Base-by-base conservation (phyloP, 2,888 invertebrate genomes). In the Neuroscelio doddi region DNA sequence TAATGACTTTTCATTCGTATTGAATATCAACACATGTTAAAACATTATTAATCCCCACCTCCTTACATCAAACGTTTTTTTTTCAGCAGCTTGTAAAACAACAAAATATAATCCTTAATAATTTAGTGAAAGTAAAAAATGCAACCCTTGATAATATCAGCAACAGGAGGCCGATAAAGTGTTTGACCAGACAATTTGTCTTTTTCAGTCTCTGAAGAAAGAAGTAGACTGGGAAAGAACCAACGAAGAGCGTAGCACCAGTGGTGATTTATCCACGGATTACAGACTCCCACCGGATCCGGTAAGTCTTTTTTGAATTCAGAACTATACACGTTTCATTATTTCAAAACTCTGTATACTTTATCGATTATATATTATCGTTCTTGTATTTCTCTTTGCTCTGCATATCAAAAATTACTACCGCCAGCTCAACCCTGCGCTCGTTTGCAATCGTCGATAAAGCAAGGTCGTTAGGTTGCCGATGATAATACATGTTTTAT, bases 141-240 rank as follows among this genome's bases (percentile, higher is more conserved):
- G n/a, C n/a, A n/a, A n/a, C n/a, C n/a, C n/a, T n/a, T n/a, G n/a
- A n/a, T n/a, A n/a, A n/a, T n/a, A n/a, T n/a, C n/a, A n/a, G n/a
- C n/a, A n/a, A n/a, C n/a, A n/a, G n/a, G n/a, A n/a, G n/a, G n/a
- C n/a, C n/a, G n/a, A n/a, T n/a, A n/a, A n/a, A n/a, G n/a, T n/a
- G n/a, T n/a, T n/a, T n/a, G n/a, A n/a, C n/a, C n/a, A n/a, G n/a
- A 21, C 21, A 61, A 58, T 62, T 66, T 61, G 10, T 53, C 49
- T 39, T 63, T 90, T 90, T 52, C 88, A 95, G 95, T 94, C 94
- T 72, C 86, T 95, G 80, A 95, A 95, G 85, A 95, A 95, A 87
- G 94, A 95, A 88, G 90, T 92, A 77, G 94, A 94, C 82, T 94
- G 93, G 92, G 92, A 92, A 79, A 87, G 92, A 80, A 88, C 88